Base-by-base conservation (phyloP, 2,797 vertebrate genomes). In the Spea hammondii region DNA sequence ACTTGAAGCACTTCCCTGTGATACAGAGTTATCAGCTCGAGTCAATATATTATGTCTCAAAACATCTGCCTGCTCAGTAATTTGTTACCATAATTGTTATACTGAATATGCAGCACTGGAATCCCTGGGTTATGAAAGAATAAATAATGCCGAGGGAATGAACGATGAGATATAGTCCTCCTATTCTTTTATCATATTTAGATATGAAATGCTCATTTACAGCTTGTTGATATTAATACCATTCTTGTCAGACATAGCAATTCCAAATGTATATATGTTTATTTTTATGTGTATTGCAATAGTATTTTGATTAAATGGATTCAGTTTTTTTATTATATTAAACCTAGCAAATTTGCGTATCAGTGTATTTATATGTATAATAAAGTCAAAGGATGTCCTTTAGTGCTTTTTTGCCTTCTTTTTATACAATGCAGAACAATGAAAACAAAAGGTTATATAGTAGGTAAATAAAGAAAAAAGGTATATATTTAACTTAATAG, bases 61-160 rank as follows among this genome's bases (percentile, higher is more conserved):
- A 74, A 59, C 72, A 74, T 74, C 70, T 71, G 70, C 70, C 70
- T 71, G 32, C 59, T 74, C 8, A 5, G 70, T 64, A 64, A 74
- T 74, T 74, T 74, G 57, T 74, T 74, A 74, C 72, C 48, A 51
- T 74, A 64, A 64, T 74, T 74, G 57, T 74, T 74, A 8, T 17
- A 62, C 59, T 64, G 59, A 74, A 74, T 74, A 64, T 74, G 59
- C 14, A 50, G 57, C 44, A 64, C 64, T 17, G 32, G 47, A 64
- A 50, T 64, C 59, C 47, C 59, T 32, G 50, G 59, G 14, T 64
- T 74, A 32, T 74, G 64, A 50, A 74, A 32, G n/a, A 55, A 74
- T 69, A 74, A 72, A 49, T 60, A 72, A 72, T 47, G 46, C 45
- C 17, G 14, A 62, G 14, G 45, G 48, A 72, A 62, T 59, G 54